Evolutionary conservation across 2,888 invertebrate species (phyloP).

Genomic region (Pseudeuparius sepicola): DNA sequence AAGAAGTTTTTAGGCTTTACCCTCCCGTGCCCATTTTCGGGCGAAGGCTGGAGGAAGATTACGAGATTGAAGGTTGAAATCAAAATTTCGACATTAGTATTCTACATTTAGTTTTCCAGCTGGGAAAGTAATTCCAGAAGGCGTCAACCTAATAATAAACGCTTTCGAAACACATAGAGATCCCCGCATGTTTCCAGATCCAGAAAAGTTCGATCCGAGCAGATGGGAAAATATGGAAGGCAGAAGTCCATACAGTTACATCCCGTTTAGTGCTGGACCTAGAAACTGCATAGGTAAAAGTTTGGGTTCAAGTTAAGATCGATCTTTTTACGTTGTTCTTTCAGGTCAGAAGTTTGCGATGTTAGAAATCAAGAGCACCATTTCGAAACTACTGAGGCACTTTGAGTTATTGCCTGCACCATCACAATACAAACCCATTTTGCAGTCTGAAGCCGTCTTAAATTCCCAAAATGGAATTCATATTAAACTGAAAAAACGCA

Average conservation of each 20-base stretch:
- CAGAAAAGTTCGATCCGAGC: slow-evolving; percentile 21
- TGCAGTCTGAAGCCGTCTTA: slow-evolving; percentile 5
- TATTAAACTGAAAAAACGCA: neutral
- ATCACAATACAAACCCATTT: slow-evolving; percentile 19
- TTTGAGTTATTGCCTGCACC: slow-evolving; percentile 33
- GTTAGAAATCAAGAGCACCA: slow-evolving; percentile 45
- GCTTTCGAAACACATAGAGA: slow-evolving; percentile 19
- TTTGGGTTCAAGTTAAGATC: neutral
- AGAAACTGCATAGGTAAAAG: slow-evolving; percentile 23
- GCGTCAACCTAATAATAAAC: slow-evolving; percentile 36
- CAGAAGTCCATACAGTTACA: slow-evolving; percentile 18
- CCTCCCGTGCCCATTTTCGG: slow-evolving; percentile 45
- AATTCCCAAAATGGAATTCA: neutral
- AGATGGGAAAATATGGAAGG: slow-evolving; percentile 19
- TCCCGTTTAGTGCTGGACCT: slow-evolving; percentile 25
- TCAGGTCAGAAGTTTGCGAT: slow-evolving; percentile 42
- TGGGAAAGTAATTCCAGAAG: slow-evolving; percentile 31
- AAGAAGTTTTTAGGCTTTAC: slow-evolving; percentile 36
- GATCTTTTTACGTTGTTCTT: slow-evolving; percentile 22
- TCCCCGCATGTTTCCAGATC: slow-evolving; percentile 20
- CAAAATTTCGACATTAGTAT: too few species aligned
- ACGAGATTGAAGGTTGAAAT: too few species aligned
- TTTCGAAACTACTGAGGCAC: slow-evolving; percentile 43
- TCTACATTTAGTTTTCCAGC: too few species aligned
- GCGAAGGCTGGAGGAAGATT: too few species aligned